Evolutionary conservation across 1,140 invertebrate genomes (phyloP).

Genomic region (Hyposmocoma kahamanoa): DNA sequence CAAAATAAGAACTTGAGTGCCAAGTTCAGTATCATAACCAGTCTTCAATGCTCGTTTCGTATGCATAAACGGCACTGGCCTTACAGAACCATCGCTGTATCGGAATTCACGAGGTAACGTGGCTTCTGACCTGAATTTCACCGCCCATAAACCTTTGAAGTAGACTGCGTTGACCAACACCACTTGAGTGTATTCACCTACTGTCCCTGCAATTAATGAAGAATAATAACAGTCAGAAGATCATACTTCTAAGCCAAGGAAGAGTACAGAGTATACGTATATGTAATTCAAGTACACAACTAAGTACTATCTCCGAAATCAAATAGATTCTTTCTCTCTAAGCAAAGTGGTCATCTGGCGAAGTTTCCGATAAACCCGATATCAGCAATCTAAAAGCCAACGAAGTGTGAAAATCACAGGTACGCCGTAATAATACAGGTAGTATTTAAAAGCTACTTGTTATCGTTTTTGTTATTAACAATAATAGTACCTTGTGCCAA

Average conservation of each 20-base stretch:
- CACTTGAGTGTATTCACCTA: conserved; percentile 72
- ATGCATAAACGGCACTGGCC: conserved; percentile 47
- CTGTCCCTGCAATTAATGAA: conserved; percentile 64
- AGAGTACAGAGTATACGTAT: too few relatives aligned
- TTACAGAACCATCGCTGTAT: conserved; percentile 34
- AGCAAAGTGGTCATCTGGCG: too few relatives aligned
- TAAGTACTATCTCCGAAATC: too few relatives aligned
- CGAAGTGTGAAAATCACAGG: too few relatives aligned
- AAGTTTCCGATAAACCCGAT: too few relatives aligned
- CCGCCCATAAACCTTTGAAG: conserved; percentile 84
- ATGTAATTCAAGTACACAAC: too few relatives aligned
- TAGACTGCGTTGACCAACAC: conserved; percentile 83
- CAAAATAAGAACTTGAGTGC: conserved; percentile 70
- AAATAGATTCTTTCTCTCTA: too few relatives aligned
- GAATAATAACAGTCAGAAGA: too few relatives aligned
- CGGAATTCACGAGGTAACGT: conserved; percentile 75
- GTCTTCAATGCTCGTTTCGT: conserved; percentile 31
- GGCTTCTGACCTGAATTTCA: conserved; percentile 74
- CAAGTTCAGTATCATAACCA: conserved; percentile 33
- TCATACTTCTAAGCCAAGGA: too few relatives aligned
- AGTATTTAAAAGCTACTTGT: too few relatives aligned
- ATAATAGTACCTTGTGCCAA: neutral
- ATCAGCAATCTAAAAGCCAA: too few relatives aligned
- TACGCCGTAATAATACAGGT: too few relatives aligned
- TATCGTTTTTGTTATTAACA: neutral